Conservation (phyloP, 2,888 invertebrate species). For the Cryptus armator region DNA sequence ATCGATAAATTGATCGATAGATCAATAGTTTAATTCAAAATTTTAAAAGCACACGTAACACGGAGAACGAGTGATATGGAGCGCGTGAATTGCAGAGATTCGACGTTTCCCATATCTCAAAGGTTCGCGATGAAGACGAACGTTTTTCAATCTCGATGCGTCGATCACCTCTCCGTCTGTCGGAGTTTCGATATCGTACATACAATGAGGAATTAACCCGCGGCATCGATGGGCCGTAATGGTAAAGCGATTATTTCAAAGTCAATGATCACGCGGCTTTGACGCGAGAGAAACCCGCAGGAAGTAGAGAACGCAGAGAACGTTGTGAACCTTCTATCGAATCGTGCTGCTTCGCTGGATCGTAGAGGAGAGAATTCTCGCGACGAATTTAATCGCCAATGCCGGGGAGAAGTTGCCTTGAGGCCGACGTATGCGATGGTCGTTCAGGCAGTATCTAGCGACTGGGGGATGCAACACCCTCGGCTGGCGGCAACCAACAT, state of each 20-base stretch:
- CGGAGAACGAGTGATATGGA: too few relatives aligned
- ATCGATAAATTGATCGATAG: too few relatives aligned
- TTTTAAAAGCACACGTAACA: too few relatives aligned
- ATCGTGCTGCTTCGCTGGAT: slow-evolving; percentile 81
- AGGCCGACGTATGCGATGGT: slow-evolving; percentile 69
- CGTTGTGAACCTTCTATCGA: slow-evolving; percentile 78
- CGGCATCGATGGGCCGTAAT: slow-evolving; percentile 16
- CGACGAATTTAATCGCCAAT: slow-evolving; percentile 77
- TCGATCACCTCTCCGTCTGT: too few relatives aligned
- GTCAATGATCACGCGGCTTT: slow-evolving; percentile 77
- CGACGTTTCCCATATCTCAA: not conserved
- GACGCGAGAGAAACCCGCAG: slow-evolving; percentile 25
- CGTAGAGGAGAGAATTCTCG: slow-evolving; percentile 73
- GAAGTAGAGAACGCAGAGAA: slow-evolving; percentile 56
- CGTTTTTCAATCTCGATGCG: not conserved
- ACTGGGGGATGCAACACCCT: slow-evolving; percentile 16
- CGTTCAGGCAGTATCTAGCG: slow-evolving; percentile 71
- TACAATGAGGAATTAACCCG: not conserved
- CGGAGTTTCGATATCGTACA: not conserved
- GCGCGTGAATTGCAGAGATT: not conserved
- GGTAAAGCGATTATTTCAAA: slow-evolving; percentile 79
- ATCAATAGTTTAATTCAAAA: too few relatives aligned
- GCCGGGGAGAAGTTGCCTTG: slow-evolving; percentile 51
- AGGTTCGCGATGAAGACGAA: not conserved
- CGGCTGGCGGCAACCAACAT: slow-evolving; percentile 16